Percentiles rank a stretch among this genome's conserved stretches.
Conservation (phyloP, 2,797 vertebrate genomes). For the Benthosema pterotum region DNA sequence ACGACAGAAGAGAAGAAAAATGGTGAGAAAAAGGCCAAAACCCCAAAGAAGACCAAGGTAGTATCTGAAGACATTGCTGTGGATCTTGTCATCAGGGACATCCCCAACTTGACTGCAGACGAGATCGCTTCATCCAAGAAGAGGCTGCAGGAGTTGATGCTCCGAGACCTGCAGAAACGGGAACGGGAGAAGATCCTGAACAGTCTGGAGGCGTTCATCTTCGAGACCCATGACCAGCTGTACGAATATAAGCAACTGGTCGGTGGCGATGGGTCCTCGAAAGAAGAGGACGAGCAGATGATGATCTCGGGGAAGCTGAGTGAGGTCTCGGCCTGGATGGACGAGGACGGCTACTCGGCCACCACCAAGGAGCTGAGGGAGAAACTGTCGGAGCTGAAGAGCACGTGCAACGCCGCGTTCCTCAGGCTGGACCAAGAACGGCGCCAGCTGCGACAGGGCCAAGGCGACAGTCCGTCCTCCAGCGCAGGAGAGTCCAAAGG, state of each 20-base stretch:
- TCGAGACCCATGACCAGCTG: conserved; percentile 98
- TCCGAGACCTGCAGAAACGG: conserved; percentile 92
- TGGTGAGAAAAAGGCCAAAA: conserved; percentile 71
- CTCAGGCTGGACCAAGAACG: conserved; percentile 90
- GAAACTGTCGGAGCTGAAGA: conserved; percentile 87
- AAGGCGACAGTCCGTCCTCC: conserved; percentile 84
- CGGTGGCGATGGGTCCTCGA: too few relatives aligned
- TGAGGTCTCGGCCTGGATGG: conserved; percentile 90
- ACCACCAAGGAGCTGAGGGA: conserved; percentile 89
- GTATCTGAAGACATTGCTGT: conserved; percentile 86
- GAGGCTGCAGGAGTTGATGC: conserved; percentile 91
- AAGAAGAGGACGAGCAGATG: conserved; percentile 87
- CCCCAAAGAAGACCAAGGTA: conserved; percentile 89
- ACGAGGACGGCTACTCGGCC: conserved; percentile 91
- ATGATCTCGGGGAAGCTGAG: conserved; percentile 86
- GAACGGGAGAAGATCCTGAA: conserved; percentile 93
- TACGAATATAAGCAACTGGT: conserved; percentile 91
- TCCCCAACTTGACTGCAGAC: conserved; percentile 80
- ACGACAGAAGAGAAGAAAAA: conserved; percentile 74
- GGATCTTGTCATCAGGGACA: conserved; percentile 84
- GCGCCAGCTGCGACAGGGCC: conserved; percentile 77
- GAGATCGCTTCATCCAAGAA: conserved; percentile 82
- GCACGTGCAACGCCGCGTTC: conserved; percentile 89
- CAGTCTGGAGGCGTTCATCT: conserved; percentile 94
- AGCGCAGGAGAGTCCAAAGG: conserved; percentile 68